Percentiles rank a stretch among this genome's conserved stretches.
Conservation (phyloP, 1,140 invertebrate genomes). For the Bilobella aurantiaca region DNA sequence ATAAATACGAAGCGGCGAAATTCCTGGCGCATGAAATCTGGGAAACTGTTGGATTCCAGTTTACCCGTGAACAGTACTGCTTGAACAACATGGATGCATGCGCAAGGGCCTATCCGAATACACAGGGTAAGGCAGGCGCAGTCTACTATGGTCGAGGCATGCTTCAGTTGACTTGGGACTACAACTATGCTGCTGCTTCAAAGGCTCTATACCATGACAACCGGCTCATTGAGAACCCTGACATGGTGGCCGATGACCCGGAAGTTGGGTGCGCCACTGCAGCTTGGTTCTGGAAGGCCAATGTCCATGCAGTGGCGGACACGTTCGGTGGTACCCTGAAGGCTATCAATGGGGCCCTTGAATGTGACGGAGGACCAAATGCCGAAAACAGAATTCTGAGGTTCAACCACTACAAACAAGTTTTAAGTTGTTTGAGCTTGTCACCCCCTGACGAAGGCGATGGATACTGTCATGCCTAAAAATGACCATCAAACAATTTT, state of each 20-base stretch:
- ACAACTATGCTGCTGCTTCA: conserved; percentile 22
- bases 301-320: conserved; percentile 13
- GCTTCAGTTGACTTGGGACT: conserved; percentile 20
- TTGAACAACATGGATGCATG: conserved; percentile 8
- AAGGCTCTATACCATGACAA: conserved; percentile 12
- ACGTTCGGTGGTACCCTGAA: conserved; percentile 16
- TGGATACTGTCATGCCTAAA: too few species aligned
- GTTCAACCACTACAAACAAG: too few species aligned
- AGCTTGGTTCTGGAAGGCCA: conserved; percentile 19
- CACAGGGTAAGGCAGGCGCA: neutral
- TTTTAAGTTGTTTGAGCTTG: too few species aligned
- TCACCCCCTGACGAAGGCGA: too few species aligned
- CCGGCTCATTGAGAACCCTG: conserved; percentile 15
- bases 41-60: conserved; percentile 18
- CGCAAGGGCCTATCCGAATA: conserved; percentile 9
- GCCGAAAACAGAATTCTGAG: too few species aligned
- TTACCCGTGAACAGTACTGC: conserved; percentile 14
- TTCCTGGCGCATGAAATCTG: conserved; percentile 14
- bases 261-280: conserved; percentile 17
- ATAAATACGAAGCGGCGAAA: conserved; percentile 7
- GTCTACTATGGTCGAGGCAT: conserved; percentile 26
- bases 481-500: too few species aligned
- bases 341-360: conserved; percentile 18
- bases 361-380: conserved; percentile 4
- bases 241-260: conserved; percentile 12